These are phyloP conservation scores for Eristalis tenax DNA, from an alignment of 2,888 invertebrate genomes.

Conservation along the genomic window DNA sequence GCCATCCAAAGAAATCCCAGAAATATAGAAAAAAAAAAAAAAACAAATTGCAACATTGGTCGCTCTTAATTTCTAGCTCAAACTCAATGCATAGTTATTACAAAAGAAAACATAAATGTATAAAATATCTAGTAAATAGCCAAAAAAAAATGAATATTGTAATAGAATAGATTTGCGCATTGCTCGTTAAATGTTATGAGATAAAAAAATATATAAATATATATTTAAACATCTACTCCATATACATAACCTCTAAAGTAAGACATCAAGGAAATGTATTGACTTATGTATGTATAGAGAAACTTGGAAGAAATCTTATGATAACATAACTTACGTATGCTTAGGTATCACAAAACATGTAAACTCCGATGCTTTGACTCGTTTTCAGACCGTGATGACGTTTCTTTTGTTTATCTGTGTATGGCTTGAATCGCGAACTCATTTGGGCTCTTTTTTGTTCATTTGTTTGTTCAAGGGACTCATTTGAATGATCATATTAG, in stretches of 20 bases:
- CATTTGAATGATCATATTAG: not conserved
- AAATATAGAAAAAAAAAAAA: not conserved
- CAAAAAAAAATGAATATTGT: conserved; percentile 38
- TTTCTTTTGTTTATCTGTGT: not conserved
- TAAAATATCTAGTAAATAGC: conserved; percentile 20
- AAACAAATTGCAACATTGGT: not conserved
- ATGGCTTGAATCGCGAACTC: not conserved
- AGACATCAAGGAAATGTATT: not conserved
- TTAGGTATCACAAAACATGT: conserved; percentile 1
- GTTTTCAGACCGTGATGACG: not conserved
- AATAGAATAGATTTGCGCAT: conserved; percentile 30
- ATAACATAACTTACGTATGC: conserved; percentile 30
- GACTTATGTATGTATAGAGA: not conserved
- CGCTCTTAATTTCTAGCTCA: not conserved
- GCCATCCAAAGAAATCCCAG: conserved; percentile 40
- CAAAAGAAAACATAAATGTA: not conserved
- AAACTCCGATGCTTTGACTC: not conserved
- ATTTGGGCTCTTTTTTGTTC: not conserved
- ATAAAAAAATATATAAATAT: not conserved
- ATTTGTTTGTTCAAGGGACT: not conserved
- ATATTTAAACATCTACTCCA: conserved; percentile 10
- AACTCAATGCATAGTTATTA: conserved; percentile 20
- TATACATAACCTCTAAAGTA: conserved; percentile 7
- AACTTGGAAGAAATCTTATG: conserved; percentile 47
- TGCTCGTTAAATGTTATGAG: conserved; percentile 25